Base-by-base conservation (phyloP, 2,113 vertebrate species). In the Bungarus multicinctus region DNA sequence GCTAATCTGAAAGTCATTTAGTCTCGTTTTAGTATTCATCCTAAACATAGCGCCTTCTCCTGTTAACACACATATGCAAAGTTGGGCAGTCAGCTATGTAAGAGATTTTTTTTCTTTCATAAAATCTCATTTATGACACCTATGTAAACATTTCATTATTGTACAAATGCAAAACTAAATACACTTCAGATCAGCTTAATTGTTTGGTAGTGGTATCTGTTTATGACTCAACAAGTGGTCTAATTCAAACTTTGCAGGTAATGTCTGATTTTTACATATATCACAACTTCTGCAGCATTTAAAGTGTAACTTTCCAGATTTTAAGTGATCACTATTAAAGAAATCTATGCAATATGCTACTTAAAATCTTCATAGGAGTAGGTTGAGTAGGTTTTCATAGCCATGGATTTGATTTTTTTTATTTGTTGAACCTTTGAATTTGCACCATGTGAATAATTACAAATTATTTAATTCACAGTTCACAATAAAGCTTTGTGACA, bases 1-100 rank as follows among this genome's bases (percentile, higher is more conserved):
- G 97, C 98, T 98, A 98, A 98, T 98, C 98, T 98, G 97, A 98
- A 98, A 98, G 98, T 98, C 98, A 98, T 98, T 98, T 98, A 98
- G 97, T 95, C 96, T 96, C 94, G 64, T 96, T 97, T 97, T 97
- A 96, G 97, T 96, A 97, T 98, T 98, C 98, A 98, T 97, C 87
- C 95, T 91, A 97, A 97, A 98, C 97, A 97, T 97, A 97, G 97
- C 94, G 39, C 97, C 97, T 97, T 97, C 97, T 98, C 97, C 98
- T 97, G 97, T 98, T 98, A 98, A 98, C 98, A 98, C 98, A 96
- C 97, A 97, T 97, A 98, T 98, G 97, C 98, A 98, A 98, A 98
- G 97, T 96, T 95, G 58, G 96, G 94, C 98, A 98, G 98, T 97
- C 97, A 97, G 97, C 97, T 96, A 97, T 94, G 94, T 95, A 96